phyloP scores from a whole-genome alignment of 1,140 invertebrate species.

The Penaeus indicus region DNA sequence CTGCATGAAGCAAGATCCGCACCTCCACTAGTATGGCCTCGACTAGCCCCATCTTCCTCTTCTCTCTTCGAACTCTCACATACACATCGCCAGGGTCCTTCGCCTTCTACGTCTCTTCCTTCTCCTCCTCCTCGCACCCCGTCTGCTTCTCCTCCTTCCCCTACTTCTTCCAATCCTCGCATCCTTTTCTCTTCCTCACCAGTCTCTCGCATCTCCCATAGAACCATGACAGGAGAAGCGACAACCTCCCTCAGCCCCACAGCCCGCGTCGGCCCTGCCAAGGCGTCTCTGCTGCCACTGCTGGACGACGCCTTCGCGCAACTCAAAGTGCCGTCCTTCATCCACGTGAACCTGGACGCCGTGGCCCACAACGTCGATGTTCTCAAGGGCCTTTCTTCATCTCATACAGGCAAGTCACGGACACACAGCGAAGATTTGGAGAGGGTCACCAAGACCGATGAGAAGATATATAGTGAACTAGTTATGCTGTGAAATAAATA shows the following conservation, averaged over 20 bases:
- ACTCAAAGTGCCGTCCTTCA: slow-evolving; percentile 29
- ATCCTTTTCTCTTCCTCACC: neutral
- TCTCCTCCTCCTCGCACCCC: neutral
- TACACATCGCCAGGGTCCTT: neutral
- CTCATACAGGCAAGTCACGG: slow-evolving; percentile 39
- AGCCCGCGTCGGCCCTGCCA: neutral
- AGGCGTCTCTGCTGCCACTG: slow-evolving; percentile 1
- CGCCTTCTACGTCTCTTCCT: slow-evolving; percentile 28
- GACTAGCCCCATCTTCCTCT: neutral
- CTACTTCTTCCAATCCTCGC: neutral
- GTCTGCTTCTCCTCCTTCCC: neutral
- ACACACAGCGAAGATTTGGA: neutral
- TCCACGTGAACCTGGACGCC: slow-evolving; percentile 52
- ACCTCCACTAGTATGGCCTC: no score
- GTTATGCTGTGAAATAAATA: no score
- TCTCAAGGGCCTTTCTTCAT: slow-evolving; percentile 18
- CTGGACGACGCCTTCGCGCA: slow-evolving; percentile 27
- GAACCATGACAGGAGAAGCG: no score
- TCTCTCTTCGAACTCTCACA: neutral
- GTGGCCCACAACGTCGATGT: slow-evolving; percentile 46
- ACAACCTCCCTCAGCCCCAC: neutral
- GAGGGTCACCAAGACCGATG: no score
- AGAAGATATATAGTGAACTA: no score
- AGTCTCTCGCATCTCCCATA: neutral
- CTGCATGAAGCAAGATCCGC: no score